Evolutionary conservation across 2,888 invertebrate genomes (phyloP).

Genomic region (Melanostoma mellinum): DNA sequence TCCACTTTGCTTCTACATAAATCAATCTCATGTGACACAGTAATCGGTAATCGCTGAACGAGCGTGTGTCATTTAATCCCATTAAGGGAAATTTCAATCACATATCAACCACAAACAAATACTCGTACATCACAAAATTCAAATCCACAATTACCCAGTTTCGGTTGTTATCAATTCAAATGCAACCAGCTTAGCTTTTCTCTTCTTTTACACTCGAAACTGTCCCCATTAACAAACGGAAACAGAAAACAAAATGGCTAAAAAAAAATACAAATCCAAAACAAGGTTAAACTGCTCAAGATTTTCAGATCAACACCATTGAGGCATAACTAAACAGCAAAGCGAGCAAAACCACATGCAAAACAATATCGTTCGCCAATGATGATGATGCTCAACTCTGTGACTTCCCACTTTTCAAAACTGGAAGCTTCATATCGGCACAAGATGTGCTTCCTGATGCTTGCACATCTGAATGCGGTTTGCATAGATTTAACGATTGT

Average conservation of each 20-base stretch:
- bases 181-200: conserved; percentile 27
- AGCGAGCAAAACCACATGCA: conserved; percentile 40
- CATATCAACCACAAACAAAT: conserved; percentile 39
- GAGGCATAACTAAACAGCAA: conserved; percentile 14
- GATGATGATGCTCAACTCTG: conserved; percentile 28
- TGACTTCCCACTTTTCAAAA: conserved; percentile 13
- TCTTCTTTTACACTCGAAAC: neutral
- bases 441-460: conserved; percentile 46
- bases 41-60: conserved; percentile 20
- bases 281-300: conserved; percentile 61
- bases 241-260: neutral
- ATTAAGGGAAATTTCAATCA: conserved; percentile 57
- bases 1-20: neutral
- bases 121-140: conserved; percentile 40
- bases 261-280: conserved; percentile 16
- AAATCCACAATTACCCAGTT: conserved; percentile 57
- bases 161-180: conserved; percentile 50
- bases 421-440: conserved; percentile 12
- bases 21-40: conserved; percentile 36
- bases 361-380: conserved; percentile 58
- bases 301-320: conserved; percentile 53
- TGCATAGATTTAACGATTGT: conserved; percentile 23
- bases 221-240: conserved; percentile 36
- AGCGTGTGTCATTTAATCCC: conserved; percentile 43
- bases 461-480: conserved; percentile 38